Evolutionary conservation across 2,888 invertebrate species (phyloP).

Genomic region (Zygothrica quintamaculata): DNA sequence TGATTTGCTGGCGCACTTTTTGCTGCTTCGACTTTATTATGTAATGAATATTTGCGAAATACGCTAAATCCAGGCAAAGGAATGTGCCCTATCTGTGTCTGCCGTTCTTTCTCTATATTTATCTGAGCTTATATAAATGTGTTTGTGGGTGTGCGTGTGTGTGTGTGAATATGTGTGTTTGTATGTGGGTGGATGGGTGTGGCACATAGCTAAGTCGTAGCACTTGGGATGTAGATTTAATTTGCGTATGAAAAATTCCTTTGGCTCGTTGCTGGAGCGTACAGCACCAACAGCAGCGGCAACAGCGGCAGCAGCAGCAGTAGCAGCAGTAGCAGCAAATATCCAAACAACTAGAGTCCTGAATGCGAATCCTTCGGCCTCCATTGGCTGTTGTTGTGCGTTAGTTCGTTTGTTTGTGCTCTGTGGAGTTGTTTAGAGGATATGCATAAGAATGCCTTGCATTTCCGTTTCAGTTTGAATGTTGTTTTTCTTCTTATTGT

Average conservation of each 20-base stretch:
- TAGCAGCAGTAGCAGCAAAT: slow-evolving; percentile 47
- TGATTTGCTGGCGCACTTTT: slow-evolving; percentile 65
- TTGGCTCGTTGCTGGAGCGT: slow-evolving; percentile 32
- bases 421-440: slow-evolving; percentile 75
- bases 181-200: slow-evolving; percentile 8
- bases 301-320: slow-evolving; percentile 14
- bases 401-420: slow-evolving; percentile 30
- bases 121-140: slow-evolving; percentile 1
- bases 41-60: slow-evolving; percentile 73
- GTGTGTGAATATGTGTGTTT: slow-evolving; percentile 7
- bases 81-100: slow-evolving; percentile 25
- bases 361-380: slow-evolving; percentile 26
- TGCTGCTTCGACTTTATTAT: slow-evolving; percentile 71
- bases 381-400: slow-evolving; percentile 17
- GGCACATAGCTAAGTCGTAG: slow-evolving; percentile 44
- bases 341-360: slow-evolving; percentile 57
- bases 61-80: slow-evolving; percentile 35
- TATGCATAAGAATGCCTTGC: slow-evolving; percentile 81
- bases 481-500: slow-evolving; percentile 30
- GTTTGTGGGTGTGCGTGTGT: not conserved
- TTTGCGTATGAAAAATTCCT: slow-evolving; percentile 78
- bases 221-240: slow-evolving; percentile 69
- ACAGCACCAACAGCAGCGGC: slow-evolving; percentile 15
- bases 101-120: not conserved
- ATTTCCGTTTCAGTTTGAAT: slow-evolving; percentile 74